These are phyloP conservation scores for Myioborus melanocephalus DNA, from an alignment of 2,797 vertebrate genomes.

Conservation along the genomic window DNA sequence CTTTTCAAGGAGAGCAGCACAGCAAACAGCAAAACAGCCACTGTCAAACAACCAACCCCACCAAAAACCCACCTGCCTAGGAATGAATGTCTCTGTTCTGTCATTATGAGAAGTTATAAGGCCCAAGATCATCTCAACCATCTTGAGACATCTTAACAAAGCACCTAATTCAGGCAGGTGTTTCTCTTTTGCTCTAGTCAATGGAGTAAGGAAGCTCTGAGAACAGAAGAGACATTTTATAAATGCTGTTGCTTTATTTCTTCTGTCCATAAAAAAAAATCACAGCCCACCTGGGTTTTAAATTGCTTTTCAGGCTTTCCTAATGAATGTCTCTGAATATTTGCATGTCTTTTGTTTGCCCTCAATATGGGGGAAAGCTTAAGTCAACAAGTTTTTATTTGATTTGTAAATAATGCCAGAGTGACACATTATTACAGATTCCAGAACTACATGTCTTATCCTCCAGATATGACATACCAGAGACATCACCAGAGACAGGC, in stretches of 20 bases:
- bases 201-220: neutral
- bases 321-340: constrained; percentile 22
- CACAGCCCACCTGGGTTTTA: neutral
- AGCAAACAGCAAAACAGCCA: neutral
- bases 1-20: neutral
- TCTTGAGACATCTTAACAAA: neutral
- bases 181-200: constrained; percentile 4
- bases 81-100: neutral
- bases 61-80: neutral
- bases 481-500: neutral
- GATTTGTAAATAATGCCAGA: constrained; percentile 48
- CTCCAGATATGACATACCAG: neutral
- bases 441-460: neutral
- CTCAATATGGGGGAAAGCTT: constrained; percentile 8
- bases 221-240: neutral
- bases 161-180: neutral
- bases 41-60: neutral
- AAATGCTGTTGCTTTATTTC: constrained; percentile 20
- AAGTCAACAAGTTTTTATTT: constrained; percentile 30
- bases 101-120: neutral
- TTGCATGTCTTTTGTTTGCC: constrained; percentile 40
- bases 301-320: constrained; percentile 36
- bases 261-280: neutral
- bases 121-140: neutral
- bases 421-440: neutral